Percentiles rank a stretch among this genome's conserved stretches.
Conservation (phyloP, 2,113 vertebrate species). For the Pipa parva region DNA sequence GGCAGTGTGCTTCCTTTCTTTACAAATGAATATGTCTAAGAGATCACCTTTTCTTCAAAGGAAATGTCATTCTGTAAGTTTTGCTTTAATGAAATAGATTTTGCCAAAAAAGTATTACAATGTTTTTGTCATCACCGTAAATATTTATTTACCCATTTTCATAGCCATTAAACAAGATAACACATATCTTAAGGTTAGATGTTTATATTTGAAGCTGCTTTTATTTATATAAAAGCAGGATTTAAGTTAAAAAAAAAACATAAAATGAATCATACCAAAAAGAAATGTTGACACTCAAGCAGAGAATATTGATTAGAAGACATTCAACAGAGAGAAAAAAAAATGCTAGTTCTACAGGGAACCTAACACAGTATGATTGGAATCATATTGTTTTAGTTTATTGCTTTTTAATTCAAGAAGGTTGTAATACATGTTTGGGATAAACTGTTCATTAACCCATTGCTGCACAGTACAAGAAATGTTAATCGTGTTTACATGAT, state of each 20-base stretch:
- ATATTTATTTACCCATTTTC: neutral
- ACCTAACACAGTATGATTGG: neutral
- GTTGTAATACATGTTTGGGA: neutral
- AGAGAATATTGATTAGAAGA: conserved; percentile 28
- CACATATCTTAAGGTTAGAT: neutral
- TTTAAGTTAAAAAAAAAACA: conserved; percentile 9
- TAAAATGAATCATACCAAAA: conserved; percentile 15
- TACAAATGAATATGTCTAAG: conserved; percentile 5
- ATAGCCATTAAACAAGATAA: neutral
- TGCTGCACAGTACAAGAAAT: no score
- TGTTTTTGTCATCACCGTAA: neutral
- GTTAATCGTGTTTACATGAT: neutral
- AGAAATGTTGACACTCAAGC: conserved; percentile 23
- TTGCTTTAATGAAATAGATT: neutral
- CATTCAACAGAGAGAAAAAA: conserved; percentile 8
- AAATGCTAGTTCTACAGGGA: conserved; percentile 18
- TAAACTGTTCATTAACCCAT: neutral
- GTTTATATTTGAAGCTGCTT: neutral
- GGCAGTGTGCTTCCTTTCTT: conserved; percentile 20
- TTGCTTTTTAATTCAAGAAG: conserved; percentile 7
- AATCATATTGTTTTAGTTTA: conserved; percentile 18
- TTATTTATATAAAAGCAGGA: conserved; percentile 8
- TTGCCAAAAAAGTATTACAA: neutral
- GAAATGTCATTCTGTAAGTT: conserved; percentile 14
- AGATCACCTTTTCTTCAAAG: conserved; percentile 15